A percentile compares a stretch with the other conserved stretches of the same genome.
Evolutionary conservation across 2,888 invertebrate genomes (phyloP).

Genomic region (Phanerotoma sp.): DNA sequence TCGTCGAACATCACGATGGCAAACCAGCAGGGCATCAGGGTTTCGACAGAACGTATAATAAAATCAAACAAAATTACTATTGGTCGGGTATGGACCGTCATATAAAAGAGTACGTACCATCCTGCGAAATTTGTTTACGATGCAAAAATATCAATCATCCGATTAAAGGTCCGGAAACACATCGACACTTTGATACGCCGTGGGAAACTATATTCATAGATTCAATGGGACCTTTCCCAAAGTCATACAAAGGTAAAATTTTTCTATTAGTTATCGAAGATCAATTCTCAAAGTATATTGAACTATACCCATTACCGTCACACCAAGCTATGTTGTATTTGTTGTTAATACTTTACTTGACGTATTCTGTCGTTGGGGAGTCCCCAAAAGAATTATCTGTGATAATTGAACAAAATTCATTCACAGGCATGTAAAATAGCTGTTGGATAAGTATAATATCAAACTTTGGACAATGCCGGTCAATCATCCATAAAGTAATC

Average conservation of each 20-base stretch:
- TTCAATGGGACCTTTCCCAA: not conserved
- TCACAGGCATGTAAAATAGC: not conserved
- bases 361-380: not conserved
- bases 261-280: not conserved
- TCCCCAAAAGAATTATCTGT: not conserved
- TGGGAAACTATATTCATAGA: not conserved
- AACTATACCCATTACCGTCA: not conserved
- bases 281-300: not conserved
- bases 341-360: too few relatives aligned
- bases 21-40: not conserved
- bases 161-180: not conserved
- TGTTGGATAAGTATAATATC: not conserved
- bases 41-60: not conserved
- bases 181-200: not conserved
- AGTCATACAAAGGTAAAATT: not conserved
- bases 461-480: not conserved
- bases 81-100: not conserved
- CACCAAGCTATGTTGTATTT: too few relatives aligned
- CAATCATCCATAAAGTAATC: not conserved
- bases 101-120: not conserved
- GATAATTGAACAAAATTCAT: not conserved
- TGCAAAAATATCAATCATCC: not conserved
- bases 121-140: not conserved
- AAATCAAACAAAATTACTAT: not conserved
- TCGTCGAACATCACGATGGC: not conserved